Conservation (phyloP, 2,113 vertebrate species). For the Taxidea taxus region DNA sequence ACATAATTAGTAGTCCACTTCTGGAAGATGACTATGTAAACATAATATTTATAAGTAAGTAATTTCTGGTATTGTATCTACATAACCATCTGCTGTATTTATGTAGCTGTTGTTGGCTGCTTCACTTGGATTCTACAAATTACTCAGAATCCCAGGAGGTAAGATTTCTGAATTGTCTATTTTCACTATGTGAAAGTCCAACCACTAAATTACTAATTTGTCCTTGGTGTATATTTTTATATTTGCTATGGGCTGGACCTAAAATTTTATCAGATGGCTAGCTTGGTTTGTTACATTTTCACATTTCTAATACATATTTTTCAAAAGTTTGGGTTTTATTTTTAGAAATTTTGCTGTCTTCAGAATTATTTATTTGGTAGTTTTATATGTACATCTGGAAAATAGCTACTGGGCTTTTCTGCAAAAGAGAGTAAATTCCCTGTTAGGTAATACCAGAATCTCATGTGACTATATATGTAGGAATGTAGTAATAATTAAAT, state of each 20-base stretch:
- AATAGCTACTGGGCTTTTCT: conserved; percentile 1
- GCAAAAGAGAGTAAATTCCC: background rate
- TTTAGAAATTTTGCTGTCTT: background rate
- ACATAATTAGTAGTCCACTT: background rate
- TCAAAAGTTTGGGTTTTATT: background rate
- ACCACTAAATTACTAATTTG: conserved; percentile 10
- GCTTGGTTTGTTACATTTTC: background rate
- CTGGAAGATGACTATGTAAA: background rate
- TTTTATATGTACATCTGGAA: background rate
- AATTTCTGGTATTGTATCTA: conserved; percentile 9
- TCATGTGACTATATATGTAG: background rate
- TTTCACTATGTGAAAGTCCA: background rate
- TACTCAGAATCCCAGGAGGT: conserved; percentile 21
- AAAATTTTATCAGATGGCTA: conserved; percentile 6
- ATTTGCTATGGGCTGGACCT: background rate
- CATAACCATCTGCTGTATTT: background rate
- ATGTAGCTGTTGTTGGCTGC: conserved; percentile 1
- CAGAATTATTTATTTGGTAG: conserved; percentile 16
- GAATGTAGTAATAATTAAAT: background rate
- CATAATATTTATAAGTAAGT: conserved; percentile 28
- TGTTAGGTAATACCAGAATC: background rate
- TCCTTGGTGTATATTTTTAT: background rate
- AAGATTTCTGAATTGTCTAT: background rate
- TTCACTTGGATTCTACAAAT: background rate
- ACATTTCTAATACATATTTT: background rate